Evolutionary conservation across 2,113 vertebrate species (phyloP).

Genomic region (Mionectes macconnelli): DNA sequence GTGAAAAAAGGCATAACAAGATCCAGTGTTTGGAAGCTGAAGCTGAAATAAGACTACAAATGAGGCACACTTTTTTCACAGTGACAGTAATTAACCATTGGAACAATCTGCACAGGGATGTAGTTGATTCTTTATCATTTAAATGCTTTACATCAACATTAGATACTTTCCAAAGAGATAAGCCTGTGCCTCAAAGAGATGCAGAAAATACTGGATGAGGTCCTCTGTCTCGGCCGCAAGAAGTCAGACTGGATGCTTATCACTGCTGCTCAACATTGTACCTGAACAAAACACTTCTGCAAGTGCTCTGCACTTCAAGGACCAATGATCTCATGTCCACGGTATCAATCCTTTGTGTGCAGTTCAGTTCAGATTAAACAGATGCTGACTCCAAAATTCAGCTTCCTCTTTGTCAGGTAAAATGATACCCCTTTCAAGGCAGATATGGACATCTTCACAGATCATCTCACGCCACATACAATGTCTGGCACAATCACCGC

Average conservation of each 20-base stretch:
- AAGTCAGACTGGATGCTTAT: conserved; percentile 8
- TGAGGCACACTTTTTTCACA: conserved; percentile 24
- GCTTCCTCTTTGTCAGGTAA: background rate
- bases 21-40: conserved; percentile 45
- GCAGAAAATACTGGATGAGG: conserved; percentile 15
- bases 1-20: conserved; percentile 51
- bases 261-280: background rate
- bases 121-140: conserved; percentile 57
- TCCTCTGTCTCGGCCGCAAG: background rate
- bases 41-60: conserved; percentile 52
- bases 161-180: conserved; percentile 40
- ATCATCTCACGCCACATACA: background rate
- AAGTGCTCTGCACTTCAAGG: background rate
- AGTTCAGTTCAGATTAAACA: background rate
- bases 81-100: conserved; percentile 53
- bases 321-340: background rate
- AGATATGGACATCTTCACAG: background rate
- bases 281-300: background rate
- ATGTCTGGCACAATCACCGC: background rate
- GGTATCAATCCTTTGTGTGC: fast-evolving
- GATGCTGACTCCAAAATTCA: background rate
- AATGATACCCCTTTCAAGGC: background rate
- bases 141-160: conserved; percentile 46
- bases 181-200: conserved; percentile 14
- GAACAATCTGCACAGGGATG: conserved; percentile 34